These are phyloP conservation scores for Tridacna crocea DNA, from an alignment of 2,888 invertebrate species.

Conservation along the genomic window DNA sequence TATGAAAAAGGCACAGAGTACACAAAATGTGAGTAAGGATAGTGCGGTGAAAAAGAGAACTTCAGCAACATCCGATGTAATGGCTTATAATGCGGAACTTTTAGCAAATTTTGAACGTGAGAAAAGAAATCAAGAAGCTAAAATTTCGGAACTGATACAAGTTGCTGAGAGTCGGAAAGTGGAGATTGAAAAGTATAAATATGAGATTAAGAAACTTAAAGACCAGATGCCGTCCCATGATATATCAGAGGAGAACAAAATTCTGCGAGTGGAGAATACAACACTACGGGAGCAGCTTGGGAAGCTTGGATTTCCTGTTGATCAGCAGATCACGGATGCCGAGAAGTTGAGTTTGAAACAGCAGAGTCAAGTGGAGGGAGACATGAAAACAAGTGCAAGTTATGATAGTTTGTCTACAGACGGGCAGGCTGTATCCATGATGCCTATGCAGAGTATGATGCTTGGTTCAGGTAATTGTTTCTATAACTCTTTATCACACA, in stretches of 20 bases:
- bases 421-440: slow-evolving; percentile 59
- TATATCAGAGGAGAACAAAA: slow-evolving; percentile 80
- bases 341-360: slow-evolving; percentile 84
- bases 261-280: slow-evolving; percentile 82
- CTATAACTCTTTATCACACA: no score
- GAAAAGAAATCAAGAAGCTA: slow-evolving; percentile 83
- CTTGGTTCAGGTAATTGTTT: slow-evolving; percentile 47
- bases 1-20: slow-evolving; percentile 82
- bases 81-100: slow-evolving; percentile 84
- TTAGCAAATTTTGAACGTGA: slow-evolving; percentile 84
- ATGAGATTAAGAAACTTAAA: slow-evolving; percentile 84
- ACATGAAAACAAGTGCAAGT: slow-evolving; percentile 70
- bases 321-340: slow-evolving; percentile 84
- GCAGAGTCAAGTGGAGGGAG: slow-evolving; percentile 54
- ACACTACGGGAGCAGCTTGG: slow-evolving; percentile 81
- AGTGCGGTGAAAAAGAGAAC: slow-evolving; percentile 76
- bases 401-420: slow-evolving; percentile 79
- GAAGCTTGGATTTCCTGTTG: slow-evolving; percentile 83
- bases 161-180: slow-evolving; percentile 84
- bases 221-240: slow-evolving; percentile 74
- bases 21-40: slow-evolving; percentile 82
- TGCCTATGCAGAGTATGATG: slow-evolving; percentile 45
- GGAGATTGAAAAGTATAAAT: slow-evolving; percentile 85
- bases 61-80: slow-evolving; percentile 81
- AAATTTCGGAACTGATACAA: slow-evolving; percentile 84